Conservation (phyloP, 2,888 invertebrate species). For the Hyposoter didymator region DNA sequence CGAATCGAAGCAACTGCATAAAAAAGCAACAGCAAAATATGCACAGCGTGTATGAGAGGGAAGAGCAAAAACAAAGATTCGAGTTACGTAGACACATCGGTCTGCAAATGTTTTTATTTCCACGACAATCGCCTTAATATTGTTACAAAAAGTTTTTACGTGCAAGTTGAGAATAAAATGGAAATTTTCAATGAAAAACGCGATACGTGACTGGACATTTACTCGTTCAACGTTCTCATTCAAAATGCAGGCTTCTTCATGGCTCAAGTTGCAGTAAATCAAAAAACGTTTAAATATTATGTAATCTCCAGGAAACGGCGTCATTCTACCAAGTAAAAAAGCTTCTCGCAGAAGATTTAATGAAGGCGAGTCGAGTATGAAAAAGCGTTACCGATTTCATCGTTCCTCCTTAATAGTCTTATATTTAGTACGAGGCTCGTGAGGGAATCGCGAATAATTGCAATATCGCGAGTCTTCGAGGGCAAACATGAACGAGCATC, state of each 20-base stretch:
- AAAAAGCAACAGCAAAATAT: conserved; percentile 34
- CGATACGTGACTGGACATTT: not conserved
- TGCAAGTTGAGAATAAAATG: too few relatives aligned
- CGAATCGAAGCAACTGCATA: conserved; percentile 49
- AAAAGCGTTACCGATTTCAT: conserved; percentile 15
- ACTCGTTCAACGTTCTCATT: not conserved
- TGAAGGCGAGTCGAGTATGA: not conserved
- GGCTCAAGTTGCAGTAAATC: not conserved
- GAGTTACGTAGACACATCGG: not conserved
- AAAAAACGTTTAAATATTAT: not conserved
- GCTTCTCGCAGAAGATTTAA: not conserved
- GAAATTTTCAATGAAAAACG: not conserved
- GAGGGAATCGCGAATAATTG: conserved; percentile 47
- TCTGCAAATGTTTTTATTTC: too few relatives aligned
- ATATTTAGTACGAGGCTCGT: conserved; percentile 10
- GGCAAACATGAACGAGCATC: conserved; percentile 21
- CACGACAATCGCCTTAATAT: too few relatives aligned
- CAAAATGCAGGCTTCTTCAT: not conserved
- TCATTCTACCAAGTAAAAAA: not conserved
- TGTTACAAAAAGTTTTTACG: too few relatives aligned
- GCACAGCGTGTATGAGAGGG: too few relatives aligned
- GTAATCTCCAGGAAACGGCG: not conserved
- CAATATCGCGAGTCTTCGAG: conserved; percentile 30
- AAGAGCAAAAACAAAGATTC: not conserved
- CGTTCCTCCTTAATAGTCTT: conserved; percentile 38